Evolutionary conservation across 2,888 invertebrate genomes (phyloP).

Genomic region (Cheilosia variabilis): DNA sequence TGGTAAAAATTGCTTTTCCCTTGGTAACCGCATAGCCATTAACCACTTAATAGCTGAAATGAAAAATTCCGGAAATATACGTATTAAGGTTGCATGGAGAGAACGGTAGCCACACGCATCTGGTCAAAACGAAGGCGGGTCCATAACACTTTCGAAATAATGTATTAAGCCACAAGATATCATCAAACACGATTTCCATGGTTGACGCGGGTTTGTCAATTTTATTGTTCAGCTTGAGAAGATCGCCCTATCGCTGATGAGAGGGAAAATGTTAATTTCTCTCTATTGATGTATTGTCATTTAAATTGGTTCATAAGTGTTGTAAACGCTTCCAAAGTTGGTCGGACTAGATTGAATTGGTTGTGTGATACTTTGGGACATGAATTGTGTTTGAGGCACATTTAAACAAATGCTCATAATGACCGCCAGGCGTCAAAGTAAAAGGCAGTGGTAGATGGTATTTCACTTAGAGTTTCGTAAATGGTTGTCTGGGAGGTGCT

Average conservation of each 20-base stretch:
- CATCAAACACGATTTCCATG: background rate
- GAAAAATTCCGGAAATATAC: conserved; percentile 8
- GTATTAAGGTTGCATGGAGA: background rate
- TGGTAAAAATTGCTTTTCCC: background rate
- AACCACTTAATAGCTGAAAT: background rate
- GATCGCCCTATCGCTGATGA: background rate
- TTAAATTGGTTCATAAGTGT: background rate
- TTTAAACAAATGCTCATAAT: no score
- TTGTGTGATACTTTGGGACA: no score
- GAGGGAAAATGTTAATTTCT: conserved; percentile 15
- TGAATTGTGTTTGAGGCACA: no score
- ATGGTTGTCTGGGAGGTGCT: no score
- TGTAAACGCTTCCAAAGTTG: no score
- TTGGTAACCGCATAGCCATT: background rate
- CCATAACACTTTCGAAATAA: conserved; percentile 11
- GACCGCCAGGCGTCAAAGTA: no score
- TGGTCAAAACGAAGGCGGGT: conserved; percentile 10
- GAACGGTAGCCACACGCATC: conserved; percentile 14
- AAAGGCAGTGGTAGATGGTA: no score
- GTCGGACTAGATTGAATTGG: no score
- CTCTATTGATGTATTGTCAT: conserved; percentile 1
- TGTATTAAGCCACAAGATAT: conserved; percentile 3
- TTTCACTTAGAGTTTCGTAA: no score
- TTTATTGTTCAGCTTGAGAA: conserved; percentile 9
- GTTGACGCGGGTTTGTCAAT: conserved; percentile 17